phyloP scores from a whole-genome alignment of 2,113 vertebrate genomes.

The Pseudorasbora parva region DNA sequence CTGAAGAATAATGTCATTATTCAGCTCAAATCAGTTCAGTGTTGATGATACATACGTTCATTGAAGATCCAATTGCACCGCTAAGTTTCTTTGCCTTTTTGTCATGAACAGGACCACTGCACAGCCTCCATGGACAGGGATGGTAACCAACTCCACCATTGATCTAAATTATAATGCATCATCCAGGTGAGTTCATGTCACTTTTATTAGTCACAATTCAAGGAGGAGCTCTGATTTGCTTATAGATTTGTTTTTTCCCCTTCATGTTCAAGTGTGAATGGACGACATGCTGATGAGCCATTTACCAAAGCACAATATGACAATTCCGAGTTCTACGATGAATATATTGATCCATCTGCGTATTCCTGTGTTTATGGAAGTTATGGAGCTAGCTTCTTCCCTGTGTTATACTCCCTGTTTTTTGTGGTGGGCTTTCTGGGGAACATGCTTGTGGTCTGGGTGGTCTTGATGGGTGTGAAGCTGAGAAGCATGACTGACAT shows the following conservation, averaged over 20 bases:
- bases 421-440: slow-evolving; percentile 82
- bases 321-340: too few species aligned
- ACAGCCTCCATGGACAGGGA: background rate
- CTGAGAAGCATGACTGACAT: slow-evolving; percentile 87
- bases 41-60: background rate
- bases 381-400: slow-evolving; percentile 68
- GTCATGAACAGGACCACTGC: background rate
- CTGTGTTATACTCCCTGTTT: slow-evolving; percentile 79
- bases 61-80: background rate
- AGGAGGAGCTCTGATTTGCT: background rate
- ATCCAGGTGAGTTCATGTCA: background rate
- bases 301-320: background rate
- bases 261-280: background rate
- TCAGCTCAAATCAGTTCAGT: too few species aligned
- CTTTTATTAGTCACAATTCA: background rate
- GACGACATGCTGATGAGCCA: background rate
- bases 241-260: background rate
- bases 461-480: slow-evolving; percentile 76
- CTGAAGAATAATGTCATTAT: too few species aligned
- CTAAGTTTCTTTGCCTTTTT: background rate
- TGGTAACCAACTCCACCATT: background rate
- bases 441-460: slow-evolving; percentile 83
- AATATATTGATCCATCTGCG: too few species aligned
- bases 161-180: background rate
- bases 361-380: slow-evolving; percentile 40